phyloP scores from a whole-genome alignment of 2,113 vertebrate species.

The Steatornis caripensis region DNA sequence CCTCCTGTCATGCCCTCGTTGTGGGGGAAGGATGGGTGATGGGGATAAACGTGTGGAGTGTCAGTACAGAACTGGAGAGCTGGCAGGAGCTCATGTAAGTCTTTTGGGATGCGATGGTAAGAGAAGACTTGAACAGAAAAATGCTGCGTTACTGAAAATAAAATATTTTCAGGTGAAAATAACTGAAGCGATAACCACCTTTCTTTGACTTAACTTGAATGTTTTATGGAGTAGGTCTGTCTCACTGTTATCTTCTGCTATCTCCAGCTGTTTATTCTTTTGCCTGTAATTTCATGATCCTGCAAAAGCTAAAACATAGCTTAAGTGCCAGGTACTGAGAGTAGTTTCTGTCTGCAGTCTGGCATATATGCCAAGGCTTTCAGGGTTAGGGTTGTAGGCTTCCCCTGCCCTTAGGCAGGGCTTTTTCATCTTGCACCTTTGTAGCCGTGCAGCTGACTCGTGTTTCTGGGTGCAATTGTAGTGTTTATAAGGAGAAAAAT shows the following conservation, averaged over 20 bases:
- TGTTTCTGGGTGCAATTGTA: background rate
- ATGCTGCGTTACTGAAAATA: background rate
- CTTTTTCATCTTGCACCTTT: background rate
- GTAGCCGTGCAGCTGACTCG: fast-evolving
- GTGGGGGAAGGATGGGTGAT: too few species aligned
- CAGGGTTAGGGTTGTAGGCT: background rate
- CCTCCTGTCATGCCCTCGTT: fast-evolving
- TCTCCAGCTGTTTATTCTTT: background rate
- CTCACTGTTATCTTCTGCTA: background rate
- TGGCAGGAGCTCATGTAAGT: background rate
- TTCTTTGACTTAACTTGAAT: background rate
- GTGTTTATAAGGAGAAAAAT: background rate
- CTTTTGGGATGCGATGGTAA: background rate
- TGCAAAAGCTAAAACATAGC: background rate
- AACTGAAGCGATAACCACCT: background rate
- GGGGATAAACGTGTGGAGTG: too few species aligned
- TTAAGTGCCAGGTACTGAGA: background rate
- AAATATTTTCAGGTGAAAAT: background rate
- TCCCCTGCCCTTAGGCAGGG: too few species aligned
- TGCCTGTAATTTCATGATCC: background rate
- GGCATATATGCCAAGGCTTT: background rate
- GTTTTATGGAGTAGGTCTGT: background rate
- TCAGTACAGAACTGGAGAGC: background rate
- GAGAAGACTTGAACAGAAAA: background rate
- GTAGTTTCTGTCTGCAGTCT: background rate